Base-by-base conservation (phyloP, 2,113 vertebrate genomes). In the Poicephalus meyeri region DNA sequence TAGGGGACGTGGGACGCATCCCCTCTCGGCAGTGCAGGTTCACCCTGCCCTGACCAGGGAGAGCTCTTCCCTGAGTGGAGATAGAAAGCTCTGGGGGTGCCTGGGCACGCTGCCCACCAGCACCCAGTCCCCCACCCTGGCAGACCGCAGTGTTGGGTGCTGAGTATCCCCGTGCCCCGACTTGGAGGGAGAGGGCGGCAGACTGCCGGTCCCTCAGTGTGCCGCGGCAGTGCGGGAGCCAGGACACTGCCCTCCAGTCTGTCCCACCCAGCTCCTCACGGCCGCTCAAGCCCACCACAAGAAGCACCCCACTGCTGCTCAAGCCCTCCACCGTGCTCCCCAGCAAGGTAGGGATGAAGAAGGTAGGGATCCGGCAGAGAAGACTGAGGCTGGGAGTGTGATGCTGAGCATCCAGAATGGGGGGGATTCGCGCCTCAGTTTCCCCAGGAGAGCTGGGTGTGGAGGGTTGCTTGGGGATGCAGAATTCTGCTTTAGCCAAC, bases 331-430 rank as follows among this genome's bases (percentile, higher is more conserved):
- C 25, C 5, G 19, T 33, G 7, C 29, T 44, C 19, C 50, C 82
- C 39, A 74, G 46, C 68, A 91, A 86, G 89, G 76, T 74, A 74
- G 21, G 69, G 8, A 42, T 74, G 31, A 31, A 60, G 35, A 68
- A 68, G 14, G 53, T 13, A 25, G 29, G 64, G 56, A 23, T 25
- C 13, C 0, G 0, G 37, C 0, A 0, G 35, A 25, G 19, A 13
- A 1, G 2, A 53, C 26, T 0, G 2, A 65, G 55, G 6, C 33
- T 78, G 50, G 31, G 42, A 33, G 18, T n/a, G 35, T 13, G 63
- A 74, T 55, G 26, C 47, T 49, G 47, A 83, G 24, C 35, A 24
- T 50, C 20, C 2, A 1, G 19, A 13, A 56, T 20, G 31, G 6
- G 4, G 20, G 13, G 28, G 20, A 44, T 29, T 33, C 0, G 3